Conservation (phyloP, 2,888 invertebrate genomes). For the Pelosia muscerda region DNA sequence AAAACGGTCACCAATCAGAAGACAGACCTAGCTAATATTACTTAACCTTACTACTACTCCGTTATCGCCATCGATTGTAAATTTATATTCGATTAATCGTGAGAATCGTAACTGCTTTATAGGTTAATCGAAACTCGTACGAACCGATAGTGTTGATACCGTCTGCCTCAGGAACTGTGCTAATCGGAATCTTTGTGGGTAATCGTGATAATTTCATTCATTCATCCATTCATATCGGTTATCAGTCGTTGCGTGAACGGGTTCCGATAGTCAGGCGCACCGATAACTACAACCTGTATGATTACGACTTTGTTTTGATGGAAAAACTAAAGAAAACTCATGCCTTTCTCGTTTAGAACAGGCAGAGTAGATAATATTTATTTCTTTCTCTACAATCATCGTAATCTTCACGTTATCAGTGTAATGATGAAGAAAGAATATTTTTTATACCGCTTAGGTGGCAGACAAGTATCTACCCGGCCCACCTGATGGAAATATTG, state of each 20-base stretch:
- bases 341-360: too few species aligned
- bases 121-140: background rate
- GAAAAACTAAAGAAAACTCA: background rate
- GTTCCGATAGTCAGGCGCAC: background rate
- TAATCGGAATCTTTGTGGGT: conserved; percentile 4
- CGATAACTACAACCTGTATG: background rate
- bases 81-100: background rate
- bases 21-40: background rate
- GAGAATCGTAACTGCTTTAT: background rate
- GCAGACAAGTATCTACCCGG: too few species aligned
- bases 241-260: conserved; percentile 9
- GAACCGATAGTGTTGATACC: background rate
- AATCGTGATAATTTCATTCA: conserved; percentile 9
- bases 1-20: background rate
- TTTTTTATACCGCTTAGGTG: too few species aligned
- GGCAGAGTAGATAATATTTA: too few species aligned
- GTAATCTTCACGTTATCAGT: too few species aligned
- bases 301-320: background rate
- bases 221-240: conserved; percentile 11
- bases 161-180: conserved; percentile 4
- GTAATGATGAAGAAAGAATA: too few species aligned
- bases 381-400: too few species aligned
- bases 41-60: conserved; percentile 1
- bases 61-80: background rate
- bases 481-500: too few species aligned